phyloP scores from a whole-genome alignment of 2,797 vertebrate species.

The Cuculus canorus region DNA sequence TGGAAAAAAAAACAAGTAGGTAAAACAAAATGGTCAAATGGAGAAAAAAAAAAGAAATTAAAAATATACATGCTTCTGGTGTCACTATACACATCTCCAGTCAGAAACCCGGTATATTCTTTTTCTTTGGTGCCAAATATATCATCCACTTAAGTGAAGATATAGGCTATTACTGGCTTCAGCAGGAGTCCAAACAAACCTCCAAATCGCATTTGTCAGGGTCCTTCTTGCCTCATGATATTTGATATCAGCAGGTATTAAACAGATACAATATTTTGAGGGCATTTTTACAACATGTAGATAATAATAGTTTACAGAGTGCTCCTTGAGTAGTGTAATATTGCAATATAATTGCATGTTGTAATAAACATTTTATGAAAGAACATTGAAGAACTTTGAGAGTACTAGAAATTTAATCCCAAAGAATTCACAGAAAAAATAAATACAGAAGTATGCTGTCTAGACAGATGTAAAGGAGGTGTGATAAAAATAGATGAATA shows the following conservation, averaged over 20 bases:
- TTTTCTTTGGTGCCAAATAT: neutral
- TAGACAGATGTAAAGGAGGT: neutral
- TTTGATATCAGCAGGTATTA: neutral
- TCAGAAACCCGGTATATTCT: neutral
- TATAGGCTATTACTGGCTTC: neutral
- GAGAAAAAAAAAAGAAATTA: neutral
- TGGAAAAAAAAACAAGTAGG: neutral
- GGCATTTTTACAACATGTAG: neutral
- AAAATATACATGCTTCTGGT: neutral
- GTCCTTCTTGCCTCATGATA: neutral
- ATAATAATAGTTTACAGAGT: neutral
- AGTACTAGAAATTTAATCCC: neutral
- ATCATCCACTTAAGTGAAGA: neutral
- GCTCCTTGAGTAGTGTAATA: fast-evolving
- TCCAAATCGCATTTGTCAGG: neutral
- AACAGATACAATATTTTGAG: neutral
- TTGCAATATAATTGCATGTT: neutral
- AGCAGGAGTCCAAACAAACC: neutral
- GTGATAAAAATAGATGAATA: neutral
- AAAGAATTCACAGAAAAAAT: neutral
- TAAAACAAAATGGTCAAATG: neutral
- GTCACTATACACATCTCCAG: neutral
- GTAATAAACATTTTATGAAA: neutral
- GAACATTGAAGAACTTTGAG: neutral
- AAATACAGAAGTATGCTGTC: neutral